These are phyloP conservation scores for Nothocercus julius DNA, from an alignment of 2,113 vertebrate genomes.

Conservation along the genomic window DNA sequence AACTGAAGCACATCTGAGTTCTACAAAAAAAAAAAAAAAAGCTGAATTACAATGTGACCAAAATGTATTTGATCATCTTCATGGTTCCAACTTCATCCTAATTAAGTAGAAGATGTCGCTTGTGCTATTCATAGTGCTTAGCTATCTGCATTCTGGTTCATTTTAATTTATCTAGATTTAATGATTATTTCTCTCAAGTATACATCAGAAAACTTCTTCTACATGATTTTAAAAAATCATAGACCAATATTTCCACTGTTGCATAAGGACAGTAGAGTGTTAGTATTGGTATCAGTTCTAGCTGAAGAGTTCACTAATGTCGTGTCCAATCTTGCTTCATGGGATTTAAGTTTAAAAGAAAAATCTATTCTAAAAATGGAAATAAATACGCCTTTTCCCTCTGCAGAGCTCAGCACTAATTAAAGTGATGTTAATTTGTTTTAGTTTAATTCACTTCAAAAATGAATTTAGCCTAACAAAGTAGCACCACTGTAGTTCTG, in stretches of 20 bases:
- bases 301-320: neutral
- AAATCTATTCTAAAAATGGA: neutral
- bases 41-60: neutral
- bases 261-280: neutral
- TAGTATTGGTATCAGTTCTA: neutral
- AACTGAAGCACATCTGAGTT: conserved; percentile 22
- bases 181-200: neutral
- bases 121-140: neutral
- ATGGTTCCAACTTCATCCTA: neutral
- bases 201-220: neutral
- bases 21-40: neutral
- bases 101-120: neutral
- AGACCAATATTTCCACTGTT: neutral
- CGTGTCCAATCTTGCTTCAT: neutral
- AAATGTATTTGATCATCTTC: neutral
- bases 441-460: conserved; percentile 28
- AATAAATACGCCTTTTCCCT: neutral
- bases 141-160: neutral
- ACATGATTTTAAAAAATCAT: neutral
- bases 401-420: conserved; percentile 35
- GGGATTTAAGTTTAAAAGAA: neutral
- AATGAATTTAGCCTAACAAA: neutral
- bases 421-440: conserved; percentile 20
- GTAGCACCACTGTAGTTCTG: neutral
- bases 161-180: neutral